Percentiles rank a stretch among this genome's conserved stretches.
Conservation (phyloP, 2,888 invertebrate species). For the Polyommatus icarus region DNA sequence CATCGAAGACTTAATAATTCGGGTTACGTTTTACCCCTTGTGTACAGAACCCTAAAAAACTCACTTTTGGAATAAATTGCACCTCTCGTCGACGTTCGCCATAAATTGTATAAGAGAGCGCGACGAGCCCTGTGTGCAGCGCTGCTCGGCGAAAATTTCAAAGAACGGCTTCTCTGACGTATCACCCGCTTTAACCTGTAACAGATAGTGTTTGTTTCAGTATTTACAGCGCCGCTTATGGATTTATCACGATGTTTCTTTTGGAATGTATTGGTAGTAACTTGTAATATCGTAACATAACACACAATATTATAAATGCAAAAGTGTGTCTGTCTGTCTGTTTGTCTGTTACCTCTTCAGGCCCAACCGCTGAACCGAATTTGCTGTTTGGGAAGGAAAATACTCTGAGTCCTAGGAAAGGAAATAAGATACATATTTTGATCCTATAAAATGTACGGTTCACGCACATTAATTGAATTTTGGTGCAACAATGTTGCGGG, state of each 20-base stretch:
- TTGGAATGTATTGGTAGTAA: neutral
- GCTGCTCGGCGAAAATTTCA: conserved; percentile 77
- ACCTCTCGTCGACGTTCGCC: conserved; percentile 80
- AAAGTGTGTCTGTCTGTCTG: no score
- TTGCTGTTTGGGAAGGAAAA: no score
- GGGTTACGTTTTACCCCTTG: no score
- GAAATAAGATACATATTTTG: no score
- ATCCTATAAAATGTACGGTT: no score
- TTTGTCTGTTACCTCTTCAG: no score
- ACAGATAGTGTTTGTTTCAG: conserved; percentile 34
- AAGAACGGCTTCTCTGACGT: conserved; percentile 73
- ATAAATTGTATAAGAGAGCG: conserved; percentile 82
- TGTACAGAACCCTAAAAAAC: conserved; percentile 35
- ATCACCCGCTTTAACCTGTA: conserved; percentile 55
- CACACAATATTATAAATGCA: no score
- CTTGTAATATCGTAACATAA: neutral
- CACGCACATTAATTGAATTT: no score
- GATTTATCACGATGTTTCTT: neutral
- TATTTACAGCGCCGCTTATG: conserved; percentile 38
- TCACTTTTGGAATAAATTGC: conserved; percentile 82
- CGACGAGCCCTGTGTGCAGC: conserved; percentile 80
- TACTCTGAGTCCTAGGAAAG: no score
- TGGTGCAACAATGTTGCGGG: no score
- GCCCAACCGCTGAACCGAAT: no score
- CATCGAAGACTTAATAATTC: no score